Evolutionary conservation across 1,140 invertebrate species (phyloP).

Genomic region (Orchesella cincta): DNA sequence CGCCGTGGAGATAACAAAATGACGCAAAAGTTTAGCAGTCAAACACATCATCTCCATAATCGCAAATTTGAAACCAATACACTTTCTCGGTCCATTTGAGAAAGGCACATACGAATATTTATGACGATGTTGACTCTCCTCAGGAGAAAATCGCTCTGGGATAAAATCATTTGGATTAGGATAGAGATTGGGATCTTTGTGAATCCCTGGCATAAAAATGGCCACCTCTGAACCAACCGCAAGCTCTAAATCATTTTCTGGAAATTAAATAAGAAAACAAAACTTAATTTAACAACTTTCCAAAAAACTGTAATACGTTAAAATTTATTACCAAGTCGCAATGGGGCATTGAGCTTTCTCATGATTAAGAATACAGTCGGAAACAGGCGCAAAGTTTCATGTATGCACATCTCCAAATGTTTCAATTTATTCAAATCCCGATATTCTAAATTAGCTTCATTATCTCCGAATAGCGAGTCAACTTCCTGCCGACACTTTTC

Average conservation of each 20-base stretch:
- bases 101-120: neutral
- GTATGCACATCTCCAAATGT: conserved; percentile 56
- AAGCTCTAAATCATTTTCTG: too few species aligned
- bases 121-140: neutral
- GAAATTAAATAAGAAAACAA: too few species aligned
- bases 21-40: neutral
- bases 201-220: neutral
- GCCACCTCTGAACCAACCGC: neutral
- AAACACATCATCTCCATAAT: conserved; percentile 65
- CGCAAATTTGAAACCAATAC: conserved; percentile 59
- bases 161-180: neutral
- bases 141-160: neutral
- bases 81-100: neutral
- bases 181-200: neutral
- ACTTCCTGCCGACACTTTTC: too few species aligned
- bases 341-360: conserved; percentile 53
- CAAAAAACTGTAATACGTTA: too few species aligned
- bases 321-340: too few species aligned
- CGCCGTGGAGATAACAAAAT: neutral
- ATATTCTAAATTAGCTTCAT: too few species aligned
- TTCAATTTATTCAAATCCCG: conserved; percentile 59
- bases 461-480: too few species aligned
- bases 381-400: neutral
- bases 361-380: conserved; percentile 59
- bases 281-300: too few species aligned